Percentiles rank a stretch among this genome's conserved stretches.
Evolutionary conservation across 2,797 vertebrate genomes (phyloP).

Genomic region (Chaenodraco wilsoni): DNA sequence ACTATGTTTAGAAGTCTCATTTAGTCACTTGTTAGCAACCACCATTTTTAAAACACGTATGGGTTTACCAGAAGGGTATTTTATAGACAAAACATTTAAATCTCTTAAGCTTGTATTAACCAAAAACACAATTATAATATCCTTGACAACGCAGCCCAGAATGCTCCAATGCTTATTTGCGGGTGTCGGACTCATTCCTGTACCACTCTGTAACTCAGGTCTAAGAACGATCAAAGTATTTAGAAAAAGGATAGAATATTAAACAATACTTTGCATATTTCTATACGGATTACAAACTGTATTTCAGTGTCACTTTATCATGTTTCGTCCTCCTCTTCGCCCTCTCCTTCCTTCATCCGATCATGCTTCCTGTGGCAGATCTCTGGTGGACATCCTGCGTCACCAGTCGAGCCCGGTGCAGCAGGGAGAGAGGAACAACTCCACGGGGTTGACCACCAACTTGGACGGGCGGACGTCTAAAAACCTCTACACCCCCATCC

Average conservation of each 20-base stretch:
- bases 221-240: too few species aligned
- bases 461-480: constrained; percentile 87
- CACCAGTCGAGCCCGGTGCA: constrained; percentile 89
- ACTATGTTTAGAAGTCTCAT: too few species aligned
- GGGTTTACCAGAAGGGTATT: too few species aligned
- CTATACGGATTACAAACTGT: neutral
- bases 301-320: neutral
- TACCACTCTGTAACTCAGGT: too few species aligned
- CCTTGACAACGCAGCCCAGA: too few species aligned
- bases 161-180: too few species aligned
- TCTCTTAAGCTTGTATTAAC: too few species aligned
- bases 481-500: constrained; percentile 86
- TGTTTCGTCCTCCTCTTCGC: neutral
- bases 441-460: constrained; percentile 74
- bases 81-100: too few species aligned
- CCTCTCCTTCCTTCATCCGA: neutral
- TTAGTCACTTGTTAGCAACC: too few species aligned
- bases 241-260: neutral
- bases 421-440: constrained; percentile 88
- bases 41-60: too few species aligned
- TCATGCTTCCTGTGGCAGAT: constrained; percentile 72
- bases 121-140: too few species aligned
- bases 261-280: neutral
- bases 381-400: constrained; percentile 91
- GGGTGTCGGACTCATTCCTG: too few species aligned